A percentile compares a stretch with the other conserved stretches of the same genome.
These are phyloP conservation scores for Odontomachus brunneus DNA, from an alignment of 1,140 invertebrate genomes.

Conservation along the genomic window DNA sequence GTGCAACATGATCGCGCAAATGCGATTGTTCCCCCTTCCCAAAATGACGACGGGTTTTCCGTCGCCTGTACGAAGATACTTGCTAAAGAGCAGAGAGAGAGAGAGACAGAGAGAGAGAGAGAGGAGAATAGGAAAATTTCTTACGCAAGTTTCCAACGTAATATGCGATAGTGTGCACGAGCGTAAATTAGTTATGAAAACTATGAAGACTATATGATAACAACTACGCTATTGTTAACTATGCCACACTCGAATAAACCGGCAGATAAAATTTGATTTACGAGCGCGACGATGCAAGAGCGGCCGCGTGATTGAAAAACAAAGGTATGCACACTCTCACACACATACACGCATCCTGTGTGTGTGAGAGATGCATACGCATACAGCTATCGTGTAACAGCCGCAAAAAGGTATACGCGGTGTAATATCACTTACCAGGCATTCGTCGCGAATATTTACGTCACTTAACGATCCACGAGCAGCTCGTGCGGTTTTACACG, in stretches of 20 bases:
- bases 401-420: background rate
- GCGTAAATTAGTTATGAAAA: no score
- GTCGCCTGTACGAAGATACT: slow-evolving; percentile 24
- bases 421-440: slow-evolving; percentile 25
- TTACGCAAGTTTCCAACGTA: background rate
- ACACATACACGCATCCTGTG: no score
- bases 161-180: no score
- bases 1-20: slow-evolving; percentile 8
- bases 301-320: background rate
- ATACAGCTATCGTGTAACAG: background rate
- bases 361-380: no score
- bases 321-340: background rate
- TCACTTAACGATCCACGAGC: slow-evolving; percentile 40
- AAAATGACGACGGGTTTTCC: background rate
- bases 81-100: background rate
- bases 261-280: slow-evolving; percentile 32
- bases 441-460: slow-evolving; percentile 43
- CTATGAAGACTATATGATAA: no score
- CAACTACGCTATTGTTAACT: background rate
- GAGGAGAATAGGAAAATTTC: background rate
- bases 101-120: no score
- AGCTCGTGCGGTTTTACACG: slow-evolving; percentile 21
- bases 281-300: background rate
- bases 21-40: slow-evolving; percentile 24
- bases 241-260: background rate